Base-by-base conservation (phyloP, 1,140 invertebrate species). In the Caerostris extrusa region DNA sequence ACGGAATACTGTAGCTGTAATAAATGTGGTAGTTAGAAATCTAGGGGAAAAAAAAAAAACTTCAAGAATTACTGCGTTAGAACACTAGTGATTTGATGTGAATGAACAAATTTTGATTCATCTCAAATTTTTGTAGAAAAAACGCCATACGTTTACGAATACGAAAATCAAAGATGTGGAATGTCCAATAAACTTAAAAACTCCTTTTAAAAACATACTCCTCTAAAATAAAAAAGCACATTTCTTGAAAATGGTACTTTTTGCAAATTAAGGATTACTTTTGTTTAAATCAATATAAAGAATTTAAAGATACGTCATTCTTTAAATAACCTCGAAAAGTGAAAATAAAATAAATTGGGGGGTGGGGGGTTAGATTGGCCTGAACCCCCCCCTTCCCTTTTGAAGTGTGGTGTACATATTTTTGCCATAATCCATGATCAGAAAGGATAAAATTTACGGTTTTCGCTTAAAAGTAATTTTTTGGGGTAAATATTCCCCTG, bases 301-400 rank as follows among this genome's bases (percentile, higher is more conserved):
- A 77, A 77, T 77, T 77, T 77, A 77, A 77, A 77, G 34, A 77
- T 77, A 8, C 71, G 7, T 50, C 71, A 77, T 77, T 77, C 71
- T 50, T 77, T 77, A 77, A 77, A 77, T 77, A 34, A 34, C 34
- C 50, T 53, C 8, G 34, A 7, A 50, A 14, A 77, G 53, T 50
- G 50, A 77, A 71, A 77, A 3, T 53, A 19, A 3, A 19, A 14
- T 10, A 50, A 34, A 77, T 77, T 77, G 34, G 3, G 10, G 12
- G 12, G 61, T 5, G 10, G 12, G 8, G 34, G 34, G 34, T 34
- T 34, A 34, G 34, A 34, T 34, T 34, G 0, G 34, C 0, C 34
- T 34, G 34, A 34, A 34, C 34, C 34, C 34, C 34, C 34, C 34
- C 34, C 34, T 2, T n/a, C 17, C 67, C n/a, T 69, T 69, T n/a